Conservation (phyloP, 2,113 vertebrate species). For the Orthonyx spaldingii region DNA sequence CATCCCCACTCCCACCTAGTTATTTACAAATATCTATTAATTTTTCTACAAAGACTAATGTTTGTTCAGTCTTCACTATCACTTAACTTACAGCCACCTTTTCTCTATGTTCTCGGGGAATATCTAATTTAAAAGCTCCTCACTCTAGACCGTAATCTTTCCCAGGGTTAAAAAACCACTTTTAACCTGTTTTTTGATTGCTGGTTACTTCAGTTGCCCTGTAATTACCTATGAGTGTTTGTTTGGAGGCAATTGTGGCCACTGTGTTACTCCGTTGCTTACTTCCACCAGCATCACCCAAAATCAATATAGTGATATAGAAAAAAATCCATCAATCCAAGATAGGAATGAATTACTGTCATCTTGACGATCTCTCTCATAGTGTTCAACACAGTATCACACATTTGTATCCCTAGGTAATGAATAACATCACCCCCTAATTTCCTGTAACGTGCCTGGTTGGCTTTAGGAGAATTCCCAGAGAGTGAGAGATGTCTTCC, state of each 20-base stretch:
- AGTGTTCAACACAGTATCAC: neutral
- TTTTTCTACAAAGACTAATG: neutral
- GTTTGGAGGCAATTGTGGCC: neutral
- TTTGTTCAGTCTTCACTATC: neutral
- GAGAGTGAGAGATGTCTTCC: neutral
- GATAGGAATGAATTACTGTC: neutral
- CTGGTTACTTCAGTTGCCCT: neutral
- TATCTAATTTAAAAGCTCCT: neutral
- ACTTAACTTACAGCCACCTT: neutral
- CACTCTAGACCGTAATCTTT: neutral
- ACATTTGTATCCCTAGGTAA: neutral
- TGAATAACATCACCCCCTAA: neutral
- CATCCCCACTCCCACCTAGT: fast-evolving
- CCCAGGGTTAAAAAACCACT: neutral
- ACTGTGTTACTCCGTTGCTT: neutral
- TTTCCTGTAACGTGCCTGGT: neutral
- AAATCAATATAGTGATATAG: neutral
- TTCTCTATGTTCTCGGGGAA: neutral
- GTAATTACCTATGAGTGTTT: neutral
- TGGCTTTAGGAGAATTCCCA: neutral
- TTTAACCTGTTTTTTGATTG: neutral
- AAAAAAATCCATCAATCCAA: neutral
- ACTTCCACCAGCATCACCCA: neutral
- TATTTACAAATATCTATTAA: neutral
- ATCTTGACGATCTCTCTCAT: neutral